Conservation (phyloP, 2,113 vertebrate genomes). For the Pandion haliaetus region DNA sequence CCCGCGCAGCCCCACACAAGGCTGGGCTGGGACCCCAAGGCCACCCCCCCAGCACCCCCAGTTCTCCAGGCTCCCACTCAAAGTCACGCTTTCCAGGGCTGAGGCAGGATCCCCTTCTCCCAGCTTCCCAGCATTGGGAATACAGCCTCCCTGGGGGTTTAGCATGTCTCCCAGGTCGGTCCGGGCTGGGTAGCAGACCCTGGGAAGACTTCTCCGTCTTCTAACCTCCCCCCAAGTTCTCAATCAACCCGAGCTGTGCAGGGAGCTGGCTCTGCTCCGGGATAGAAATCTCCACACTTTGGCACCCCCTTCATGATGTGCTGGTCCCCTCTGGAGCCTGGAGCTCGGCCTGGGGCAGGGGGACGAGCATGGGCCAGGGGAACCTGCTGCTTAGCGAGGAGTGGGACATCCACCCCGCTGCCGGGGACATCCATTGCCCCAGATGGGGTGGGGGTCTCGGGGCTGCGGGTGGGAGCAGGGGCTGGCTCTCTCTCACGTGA, state of each 20-base stretch:
- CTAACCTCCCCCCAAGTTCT: not conserved
- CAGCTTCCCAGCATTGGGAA: accelerated
- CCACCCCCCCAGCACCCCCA: not conserved
- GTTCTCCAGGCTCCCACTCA: not conserved
- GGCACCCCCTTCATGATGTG: accelerated
- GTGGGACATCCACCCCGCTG: accelerated
- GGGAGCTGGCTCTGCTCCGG: not conserved
- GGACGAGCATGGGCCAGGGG: not conserved
- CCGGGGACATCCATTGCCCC: not conserved
- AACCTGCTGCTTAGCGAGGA: not conserved
- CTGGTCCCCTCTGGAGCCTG: not conserved
- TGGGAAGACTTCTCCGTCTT: not conserved
- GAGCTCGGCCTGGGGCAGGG: not conserved
- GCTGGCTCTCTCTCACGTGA: not conserved
- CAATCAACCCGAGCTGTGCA: accelerated
- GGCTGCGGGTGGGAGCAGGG: accelerated
- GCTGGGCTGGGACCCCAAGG: not conserved
- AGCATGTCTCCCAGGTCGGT: not conserved
- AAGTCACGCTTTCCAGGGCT: not conserved
- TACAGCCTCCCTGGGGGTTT: accelerated
- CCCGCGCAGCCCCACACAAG: not conserved
- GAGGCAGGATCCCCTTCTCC: not conserved
- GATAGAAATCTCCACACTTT: not conserved
- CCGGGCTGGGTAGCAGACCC: not conserved
- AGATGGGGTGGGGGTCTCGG: accelerated